Percentiles rank a stretch among this genome's conserved stretches.
Conservation (phyloP, 1,140 invertebrate genomes). For the Aleiodes sp. region DNA sequence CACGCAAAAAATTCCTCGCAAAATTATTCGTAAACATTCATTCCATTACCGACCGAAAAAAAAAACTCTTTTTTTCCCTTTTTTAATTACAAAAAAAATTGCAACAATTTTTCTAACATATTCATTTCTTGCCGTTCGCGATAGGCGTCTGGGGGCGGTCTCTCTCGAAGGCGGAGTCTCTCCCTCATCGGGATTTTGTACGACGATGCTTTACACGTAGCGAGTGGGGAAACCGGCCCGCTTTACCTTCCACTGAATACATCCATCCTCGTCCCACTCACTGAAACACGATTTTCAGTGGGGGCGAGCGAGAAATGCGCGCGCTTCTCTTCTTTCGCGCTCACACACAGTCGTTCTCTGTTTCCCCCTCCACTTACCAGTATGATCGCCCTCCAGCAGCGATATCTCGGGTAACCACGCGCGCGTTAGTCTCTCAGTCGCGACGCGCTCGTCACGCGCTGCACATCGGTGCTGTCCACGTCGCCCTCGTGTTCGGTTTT, state of each 20-base stretch:
- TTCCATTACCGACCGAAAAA: background rate
- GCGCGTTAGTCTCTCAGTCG: slow-evolving; percentile 60
- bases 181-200: slow-evolving; percentile 24
- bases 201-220: slow-evolving; percentile 7
- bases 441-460: slow-evolving; percentile 66
- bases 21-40: too few relatives aligned
- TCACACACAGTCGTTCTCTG: background rate
- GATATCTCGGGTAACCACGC: slow-evolving; percentile 50
- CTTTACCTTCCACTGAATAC: too few relatives aligned
- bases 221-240: slow-evolving; percentile 17
- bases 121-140: background rate
- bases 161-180: slow-evolving; percentile 36
- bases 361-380: slow-evolving; percentile 36
- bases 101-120: slow-evolving; percentile 14
- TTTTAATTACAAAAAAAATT: too few relatives aligned
- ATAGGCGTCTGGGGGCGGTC: slow-evolving; percentile 40
- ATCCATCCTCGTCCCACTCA: too few relatives aligned
- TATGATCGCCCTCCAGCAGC: slow-evolving; percentile 37
- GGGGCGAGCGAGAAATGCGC: too few relatives aligned
- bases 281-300: too few relatives aligned
- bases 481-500: slow-evolving; percentile 8
- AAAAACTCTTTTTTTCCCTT: slow-evolving; percentile 1
- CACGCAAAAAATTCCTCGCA: too few relatives aligned
- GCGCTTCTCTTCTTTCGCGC: background rate
- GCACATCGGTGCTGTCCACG: slow-evolving; percentile 34